These are phyloP conservation scores for Dendropsophus ebraccatus DNA, from an alignment of 2,113 vertebrate genomes.

Conservation along the genomic window DNA sequence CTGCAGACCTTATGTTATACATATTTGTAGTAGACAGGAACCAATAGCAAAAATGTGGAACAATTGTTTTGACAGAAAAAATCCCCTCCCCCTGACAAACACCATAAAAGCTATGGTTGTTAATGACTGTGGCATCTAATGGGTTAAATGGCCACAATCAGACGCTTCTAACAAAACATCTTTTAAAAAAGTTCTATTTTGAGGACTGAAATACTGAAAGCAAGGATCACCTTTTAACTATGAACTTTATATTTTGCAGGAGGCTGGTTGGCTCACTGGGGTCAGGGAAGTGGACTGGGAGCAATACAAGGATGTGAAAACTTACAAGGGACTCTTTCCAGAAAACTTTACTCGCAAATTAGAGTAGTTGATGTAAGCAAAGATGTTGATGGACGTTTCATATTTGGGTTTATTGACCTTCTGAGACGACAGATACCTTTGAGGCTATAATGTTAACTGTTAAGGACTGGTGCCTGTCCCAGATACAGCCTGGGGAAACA, in stretches of 20 bases:
- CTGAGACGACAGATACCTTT: constrained; percentile 68
- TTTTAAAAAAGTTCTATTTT: too few species aligned
- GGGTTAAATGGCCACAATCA: too few species aligned
- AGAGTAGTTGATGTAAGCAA: constrained; percentile 70
- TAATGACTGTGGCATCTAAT: too few species aligned
- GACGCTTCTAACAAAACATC: too few species aligned
- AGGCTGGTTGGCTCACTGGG: constrained; percentile 95
- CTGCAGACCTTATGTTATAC: too few species aligned
- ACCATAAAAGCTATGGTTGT: too few species aligned
- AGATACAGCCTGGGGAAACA: constrained; percentile 64
- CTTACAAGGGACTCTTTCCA: constrained; percentile 92
- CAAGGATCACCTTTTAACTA: not conserved
- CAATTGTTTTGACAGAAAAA: too few species aligned
- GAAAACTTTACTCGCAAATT: constrained; percentile 89
- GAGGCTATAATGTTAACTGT: constrained; percentile 64
- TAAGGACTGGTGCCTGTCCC: constrained; percentile 67
- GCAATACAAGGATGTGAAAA: constrained; percentile 72
- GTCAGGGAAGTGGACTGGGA: constrained; percentile 89
- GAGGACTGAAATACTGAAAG: not conserved
- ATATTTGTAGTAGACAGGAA: too few species aligned
- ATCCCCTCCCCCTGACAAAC: too few species aligned
- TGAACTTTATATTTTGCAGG: constrained; percentile 75
- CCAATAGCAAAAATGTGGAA: too few species aligned
- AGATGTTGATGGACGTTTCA: constrained; percentile 56
- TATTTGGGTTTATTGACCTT: constrained; percentile 66